phyloP scores from a whole-genome alignment of 1,140 invertebrate species.

The Magallana gigas region DNA sequence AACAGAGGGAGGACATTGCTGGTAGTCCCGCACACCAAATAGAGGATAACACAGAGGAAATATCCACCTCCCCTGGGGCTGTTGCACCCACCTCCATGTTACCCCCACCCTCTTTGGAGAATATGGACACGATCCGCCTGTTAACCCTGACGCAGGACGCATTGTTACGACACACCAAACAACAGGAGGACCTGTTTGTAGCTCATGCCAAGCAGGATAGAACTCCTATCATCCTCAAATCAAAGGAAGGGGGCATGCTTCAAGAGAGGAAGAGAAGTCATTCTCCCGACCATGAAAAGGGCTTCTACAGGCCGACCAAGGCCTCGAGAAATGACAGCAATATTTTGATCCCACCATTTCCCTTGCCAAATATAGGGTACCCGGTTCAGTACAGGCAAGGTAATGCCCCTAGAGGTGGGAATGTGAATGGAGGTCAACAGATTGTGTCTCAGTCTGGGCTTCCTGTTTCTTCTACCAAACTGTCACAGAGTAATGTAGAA shows the following conservation, averaged over 20 bases:
- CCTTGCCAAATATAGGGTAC: conserved; percentile 23
- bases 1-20: conserved; percentile 60
- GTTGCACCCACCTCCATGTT: neutral
- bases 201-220: conserved; percentile 64
- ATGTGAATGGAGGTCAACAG: neutral
- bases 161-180: conserved; percentile 70
- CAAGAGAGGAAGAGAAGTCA: conserved; percentile 57
- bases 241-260: neutral
- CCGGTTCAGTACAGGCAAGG: neutral
- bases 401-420: neutral
- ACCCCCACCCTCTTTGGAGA: conserved; percentile 23
- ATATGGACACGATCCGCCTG: neutral
- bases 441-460: neutral
- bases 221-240: conserved; percentile 48
- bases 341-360: conserved; percentile 58
- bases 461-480: conserved; percentile 3
- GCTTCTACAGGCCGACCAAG: conserved; percentile 7
- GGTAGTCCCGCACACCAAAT: conserved; percentile 44
- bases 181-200: conserved; percentile 72
- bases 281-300: conserved; percentile 50
- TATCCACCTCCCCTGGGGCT: neutral
- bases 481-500: neutral
- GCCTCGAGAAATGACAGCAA: conserved; percentile 21
- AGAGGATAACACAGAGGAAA: conserved; percentile 55
- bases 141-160: conserved; percentile 67